Conservation (phyloP, 1,140 invertebrate genomes). For the Pseudomyrmex dendroicus region DNA sequence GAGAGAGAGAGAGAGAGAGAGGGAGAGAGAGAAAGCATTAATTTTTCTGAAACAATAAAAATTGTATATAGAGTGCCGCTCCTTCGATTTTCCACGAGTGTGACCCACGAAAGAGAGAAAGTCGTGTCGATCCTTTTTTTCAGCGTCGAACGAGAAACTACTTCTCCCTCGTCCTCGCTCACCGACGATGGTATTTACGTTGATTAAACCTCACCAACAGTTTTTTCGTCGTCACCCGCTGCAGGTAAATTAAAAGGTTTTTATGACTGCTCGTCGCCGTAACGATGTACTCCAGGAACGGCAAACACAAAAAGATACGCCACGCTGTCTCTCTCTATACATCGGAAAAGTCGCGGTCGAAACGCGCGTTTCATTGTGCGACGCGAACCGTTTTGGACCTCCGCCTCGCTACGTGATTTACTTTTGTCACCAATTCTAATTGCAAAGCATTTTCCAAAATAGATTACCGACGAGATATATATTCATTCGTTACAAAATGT, state of each 20-base stretch:
- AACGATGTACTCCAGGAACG: conserved; percentile 40
- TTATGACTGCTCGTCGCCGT: conserved; percentile 22
- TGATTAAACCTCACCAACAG: conserved; percentile 57
- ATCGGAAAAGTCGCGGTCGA: conserved; percentile 14
- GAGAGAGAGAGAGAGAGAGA: too few relatives aligned
- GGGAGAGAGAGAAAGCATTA: too few relatives aligned
- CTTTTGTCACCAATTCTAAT: conserved; percentile 44
- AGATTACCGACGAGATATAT: conserved; percentile 16
- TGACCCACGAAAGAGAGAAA: conserved; percentile 3
- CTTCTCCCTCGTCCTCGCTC: not conserved
- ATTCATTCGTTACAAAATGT: conserved; percentile 46
- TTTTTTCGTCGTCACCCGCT: conserved; percentile 39
- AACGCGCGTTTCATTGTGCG: conserved; percentile 14
- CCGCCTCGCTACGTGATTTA: conserved; percentile 40
- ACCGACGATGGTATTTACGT: conserved; percentile 52
- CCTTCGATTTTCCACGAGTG: conserved; percentile 46
- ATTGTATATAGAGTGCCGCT: conserved; percentile 30
- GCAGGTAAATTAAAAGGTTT: conserved; percentile 65
- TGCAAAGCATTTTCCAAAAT: conserved; percentile 43
- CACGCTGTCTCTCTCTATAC: not conserved
- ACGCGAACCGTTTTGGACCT: conserved; percentile 19
- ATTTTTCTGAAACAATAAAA: conserved; percentile 14
- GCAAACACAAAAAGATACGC: conserved; percentile 42
- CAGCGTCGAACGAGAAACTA: not conserved
- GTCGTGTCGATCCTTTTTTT: conserved; percentile 1